These are phyloP conservation scores for Kradibia gibbosae DNA, from an alignment of 1,140 invertebrate genomes.

Conservation along the genomic window DNA sequence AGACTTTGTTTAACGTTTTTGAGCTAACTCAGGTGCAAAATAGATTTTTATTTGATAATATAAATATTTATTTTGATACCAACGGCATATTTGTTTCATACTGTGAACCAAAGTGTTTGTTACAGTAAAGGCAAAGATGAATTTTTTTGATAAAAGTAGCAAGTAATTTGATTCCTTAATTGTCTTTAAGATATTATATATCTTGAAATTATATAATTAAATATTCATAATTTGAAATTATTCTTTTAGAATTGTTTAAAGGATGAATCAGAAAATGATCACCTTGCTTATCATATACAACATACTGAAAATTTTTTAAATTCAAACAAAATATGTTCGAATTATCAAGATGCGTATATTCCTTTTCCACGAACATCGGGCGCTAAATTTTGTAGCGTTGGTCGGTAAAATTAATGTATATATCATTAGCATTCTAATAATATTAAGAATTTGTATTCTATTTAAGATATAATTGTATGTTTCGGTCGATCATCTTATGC, in stretches of 20 bases:
- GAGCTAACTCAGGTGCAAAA: too few relatives aligned
- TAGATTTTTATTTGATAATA: too few relatives aligned
- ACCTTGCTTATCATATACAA: constrained; percentile 65
- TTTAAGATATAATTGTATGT: constrained; percentile 81
- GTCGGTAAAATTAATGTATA: constrained; percentile 65
- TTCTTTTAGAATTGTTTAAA: constrained; percentile 65
- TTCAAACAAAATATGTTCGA: constrained; percentile 64
- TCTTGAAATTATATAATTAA: too few relatives aligned
- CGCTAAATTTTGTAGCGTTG: constrained; percentile 91
- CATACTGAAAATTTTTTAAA: constrained; percentile 69
- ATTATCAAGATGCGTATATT: constrained; percentile 85
- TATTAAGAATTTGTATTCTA: constrained; percentile 21
- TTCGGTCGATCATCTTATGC: constrained; percentile 87
- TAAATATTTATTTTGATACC: too few relatives aligned
- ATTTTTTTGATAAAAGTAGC: too few relatives aligned
- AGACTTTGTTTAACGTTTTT: too few relatives aligned
- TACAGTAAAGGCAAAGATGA: too few relatives aligned
- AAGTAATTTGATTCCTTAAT: too few relatives aligned
- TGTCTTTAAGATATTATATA: too few relatives aligned
- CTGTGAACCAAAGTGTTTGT: too few relatives aligned
- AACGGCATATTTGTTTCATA: too few relatives aligned
- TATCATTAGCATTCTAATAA: background rate
- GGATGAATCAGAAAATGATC: constrained; percentile 68
- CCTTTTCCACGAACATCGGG: constrained; percentile 95
- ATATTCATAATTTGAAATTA: background rate